Conservation (phyloP, 35 echinoderm and acorn worm genomes). For the Acanthaster planci region DNA sequence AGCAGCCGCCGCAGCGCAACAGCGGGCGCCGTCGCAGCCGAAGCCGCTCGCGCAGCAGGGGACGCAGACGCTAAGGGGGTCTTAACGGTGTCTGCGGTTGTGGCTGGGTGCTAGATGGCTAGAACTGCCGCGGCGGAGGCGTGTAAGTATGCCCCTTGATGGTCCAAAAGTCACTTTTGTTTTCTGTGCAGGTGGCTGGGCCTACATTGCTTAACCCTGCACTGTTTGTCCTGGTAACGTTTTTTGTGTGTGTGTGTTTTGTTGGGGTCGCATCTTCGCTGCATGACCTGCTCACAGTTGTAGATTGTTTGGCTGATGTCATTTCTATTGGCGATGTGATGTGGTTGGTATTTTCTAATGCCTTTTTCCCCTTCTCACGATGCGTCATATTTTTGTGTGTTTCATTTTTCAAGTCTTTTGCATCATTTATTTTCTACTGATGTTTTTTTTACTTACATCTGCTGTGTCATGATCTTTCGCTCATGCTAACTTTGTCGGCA, state of each 20-base stretch:
- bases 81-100: not conserved
- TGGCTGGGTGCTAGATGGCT: not conserved
- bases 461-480: too few species aligned
- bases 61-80: not conserved
- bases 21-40: not conserved
- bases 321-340: not conserved
- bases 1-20: not conserved
- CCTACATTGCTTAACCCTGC: not conserved
- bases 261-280: not conserved
- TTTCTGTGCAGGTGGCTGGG: too few species aligned
- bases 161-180: constrained; percentile 18
- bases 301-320: not conserved
- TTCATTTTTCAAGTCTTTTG: too few species aligned
- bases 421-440: too few species aligned
- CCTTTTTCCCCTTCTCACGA: not conserved
- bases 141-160: not conserved
- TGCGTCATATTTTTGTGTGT: too few species aligned
- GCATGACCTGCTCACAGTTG: not conserved
- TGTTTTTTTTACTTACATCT: too few species aligned
- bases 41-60: constrained; percentile 23
- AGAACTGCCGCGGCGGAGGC: not conserved
- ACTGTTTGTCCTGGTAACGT: not conserved
- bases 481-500: too few species aligned
- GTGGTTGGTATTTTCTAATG: not conserved
- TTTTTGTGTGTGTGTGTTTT: not conserved